Conservation (phyloP, 1,140 invertebrate genomes). For the Scylla paramamosain region DNA sequence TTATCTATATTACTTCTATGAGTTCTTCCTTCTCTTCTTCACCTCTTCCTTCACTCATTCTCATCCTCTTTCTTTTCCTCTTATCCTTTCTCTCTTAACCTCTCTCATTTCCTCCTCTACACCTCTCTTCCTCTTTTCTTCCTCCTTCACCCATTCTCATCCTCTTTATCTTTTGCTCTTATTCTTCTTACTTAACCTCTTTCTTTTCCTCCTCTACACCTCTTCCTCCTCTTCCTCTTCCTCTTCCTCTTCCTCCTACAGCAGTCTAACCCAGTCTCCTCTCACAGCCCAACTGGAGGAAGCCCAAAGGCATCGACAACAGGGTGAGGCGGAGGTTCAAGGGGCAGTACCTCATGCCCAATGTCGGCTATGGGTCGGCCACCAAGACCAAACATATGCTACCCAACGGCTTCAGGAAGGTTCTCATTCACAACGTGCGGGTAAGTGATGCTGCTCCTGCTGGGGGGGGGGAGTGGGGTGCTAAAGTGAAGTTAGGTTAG, state of each 20-base stretch:
- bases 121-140: not conserved
- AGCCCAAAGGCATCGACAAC: slow-evolving; percentile 99
- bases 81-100: no score
- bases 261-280: no score
- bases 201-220: no score
- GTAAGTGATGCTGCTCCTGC: slow-evolving; percentile 81
- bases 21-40: no score
- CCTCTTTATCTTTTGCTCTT: no score
- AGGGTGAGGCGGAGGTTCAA: slow-evolving; percentile 98
- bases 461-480: not conserved
- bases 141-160: not conserved
- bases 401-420: slow-evolving; percentile 98
- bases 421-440: slow-evolving; percentile 91
- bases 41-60: no score
- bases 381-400: slow-evolving; percentile 97
- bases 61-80: no score
- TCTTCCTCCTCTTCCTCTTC: no score
- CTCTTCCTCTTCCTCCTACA: no score
- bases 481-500: no score
- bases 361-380: slow-evolving; percentile 98
- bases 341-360: slow-evolving; percentile 99
- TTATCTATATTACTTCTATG: no score
- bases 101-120: no score
- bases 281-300: slow-evolving; percentile 90
- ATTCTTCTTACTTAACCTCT: not conserved